phyloP scores from a whole-genome alignment of 2,888 invertebrate genomes.

The Xestia rhomboidea region DNA sequence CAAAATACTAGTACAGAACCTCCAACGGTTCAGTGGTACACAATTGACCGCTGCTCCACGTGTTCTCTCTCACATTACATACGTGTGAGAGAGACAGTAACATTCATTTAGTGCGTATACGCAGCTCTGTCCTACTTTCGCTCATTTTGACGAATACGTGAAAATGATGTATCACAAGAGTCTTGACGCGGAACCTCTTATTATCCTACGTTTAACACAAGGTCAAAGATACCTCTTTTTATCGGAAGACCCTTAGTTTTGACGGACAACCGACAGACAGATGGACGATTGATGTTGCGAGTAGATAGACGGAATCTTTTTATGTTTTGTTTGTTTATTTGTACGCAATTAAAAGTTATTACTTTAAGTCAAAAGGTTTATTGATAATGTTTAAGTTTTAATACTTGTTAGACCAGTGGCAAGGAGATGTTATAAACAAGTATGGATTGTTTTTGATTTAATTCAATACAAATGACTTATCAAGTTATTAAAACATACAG shows the following conservation, averaged over 20 bases:
- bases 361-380: slow-evolving; percentile 26
- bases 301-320: slow-evolving; percentile 54
- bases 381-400: slow-evolving; percentile 15
- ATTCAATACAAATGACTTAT: background rate
- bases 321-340: slow-evolving; percentile 55
- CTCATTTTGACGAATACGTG: slow-evolving; percentile 69
- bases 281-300: slow-evolving; percentile 59
- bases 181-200: slow-evolving; percentile 64
- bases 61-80: slow-evolving; percentile 51
- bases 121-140: slow-evolving; percentile 69
- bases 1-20: slow-evolving; percentile 49
- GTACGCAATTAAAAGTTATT: slow-evolving; percentile 52
- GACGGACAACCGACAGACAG: slow-evolving; percentile 66
- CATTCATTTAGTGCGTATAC: slow-evolving; percentile 40
- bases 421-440: background rate
- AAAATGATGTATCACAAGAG: slow-evolving; percentile 66
- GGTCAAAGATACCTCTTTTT: slow-evolving; percentile 61
- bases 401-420: background rate
- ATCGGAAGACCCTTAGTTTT: slow-evolving; percentile 65
- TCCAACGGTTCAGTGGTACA: slow-evolving; percentile 1
- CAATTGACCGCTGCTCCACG: slow-evolving; percentile 19
- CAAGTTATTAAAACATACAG: background rate
- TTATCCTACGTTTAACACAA: slow-evolving; percentile 65
- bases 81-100: slow-evolving; percentile 54
- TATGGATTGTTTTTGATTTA: background rate